Percentiles rank a stretch among this genome's conserved stretches.
Evolutionary conservation across 92 coral and sea anemone genomes (phyloP).

Genomic region (Virgularia gustaviana): DNA sequence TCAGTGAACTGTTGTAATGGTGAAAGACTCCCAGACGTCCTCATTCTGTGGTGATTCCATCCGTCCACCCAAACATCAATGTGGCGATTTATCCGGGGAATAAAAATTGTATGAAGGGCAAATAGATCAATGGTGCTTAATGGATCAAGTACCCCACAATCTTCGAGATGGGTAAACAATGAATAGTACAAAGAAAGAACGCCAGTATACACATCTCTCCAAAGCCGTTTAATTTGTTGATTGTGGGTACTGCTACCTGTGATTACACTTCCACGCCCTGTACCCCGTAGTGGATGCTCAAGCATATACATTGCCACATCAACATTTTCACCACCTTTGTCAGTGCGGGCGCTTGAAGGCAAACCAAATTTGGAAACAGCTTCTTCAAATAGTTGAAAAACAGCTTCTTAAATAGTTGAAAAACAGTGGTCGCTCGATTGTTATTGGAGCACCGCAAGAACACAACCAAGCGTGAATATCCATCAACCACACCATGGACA

Average conservation of each 20-base stretch:
- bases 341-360: slow-evolving; percentile 45
- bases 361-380: slow-evolving; percentile 43
- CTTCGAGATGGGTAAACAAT: slow-evolving; percentile 46
- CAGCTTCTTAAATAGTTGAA: slow-evolving; percentile 20
- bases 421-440: slow-evolving; percentile 38
- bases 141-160: slow-evolving; percentile 37
- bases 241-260: slow-evolving; percentile 52
- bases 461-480: slow-evolving; percentile 42
- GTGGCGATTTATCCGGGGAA: slow-evolving; percentile 46
- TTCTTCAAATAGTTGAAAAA: slow-evolving; percentile 15
- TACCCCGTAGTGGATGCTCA: slow-evolving; percentile 21
- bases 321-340: slow-evolving; percentile 50
- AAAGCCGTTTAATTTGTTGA: slow-evolving; percentile 41
- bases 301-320: slow-evolving; percentile 41
- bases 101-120: slow-evolving; percentile 45
- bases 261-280: slow-evolving; percentile 46
- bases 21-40: slow-evolving; percentile 43
- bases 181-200: slow-evolving; percentile 39
- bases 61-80: slow-evolving; percentile 46
- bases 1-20: slow-evolving; percentile 43
- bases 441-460: slow-evolving; percentile 37
- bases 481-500: slow-evolving; percentile 48
- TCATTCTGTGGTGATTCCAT: slow-evolving; percentile 46
- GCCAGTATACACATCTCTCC: slow-evolving; percentile 49
- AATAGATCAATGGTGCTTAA: slow-evolving; percentile 28